phyloP scores from a whole-genome alignment of 2,888 invertebrate species.

The Drosophila meridionalis region DNA sequence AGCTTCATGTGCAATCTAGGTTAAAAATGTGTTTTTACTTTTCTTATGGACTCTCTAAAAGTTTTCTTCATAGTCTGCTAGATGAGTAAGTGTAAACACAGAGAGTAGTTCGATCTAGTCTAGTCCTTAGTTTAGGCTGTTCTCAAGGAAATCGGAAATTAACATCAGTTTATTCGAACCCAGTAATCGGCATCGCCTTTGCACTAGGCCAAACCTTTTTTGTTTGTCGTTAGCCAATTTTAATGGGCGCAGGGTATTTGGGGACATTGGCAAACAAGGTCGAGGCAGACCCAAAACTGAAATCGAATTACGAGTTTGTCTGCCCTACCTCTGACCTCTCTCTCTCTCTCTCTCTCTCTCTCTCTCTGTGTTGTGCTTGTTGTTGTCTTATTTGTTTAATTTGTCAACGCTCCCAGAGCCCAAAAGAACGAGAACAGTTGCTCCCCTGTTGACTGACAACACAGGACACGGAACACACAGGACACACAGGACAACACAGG shows the following conservation, averaged over 20 bases:
- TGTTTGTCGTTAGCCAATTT: background rate
- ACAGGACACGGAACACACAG: background rate
- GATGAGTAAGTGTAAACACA: no score
- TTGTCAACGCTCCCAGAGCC: constrained; percentile 52
- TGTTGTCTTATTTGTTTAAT: constrained; percentile 77
- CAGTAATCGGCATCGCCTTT: background rate
- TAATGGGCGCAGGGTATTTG: constrained; percentile 14
- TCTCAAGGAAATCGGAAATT: background rate
- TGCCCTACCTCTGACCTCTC: background rate
- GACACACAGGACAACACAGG: constrained; percentile 3
- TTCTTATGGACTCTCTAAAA: no score
- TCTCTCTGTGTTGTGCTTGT: constrained; percentile 23
- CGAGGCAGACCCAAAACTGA: constrained; percentile 30
- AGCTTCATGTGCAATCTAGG: no score
- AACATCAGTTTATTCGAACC: background rate
- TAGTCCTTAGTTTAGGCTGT: background rate
- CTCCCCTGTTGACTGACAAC: constrained; percentile 42
- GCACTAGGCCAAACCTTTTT: background rate
- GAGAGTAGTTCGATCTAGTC: background rate
- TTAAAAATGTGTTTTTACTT: no score
- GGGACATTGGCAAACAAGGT: constrained; percentile 1
- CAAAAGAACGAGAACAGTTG: constrained; percentile 29
- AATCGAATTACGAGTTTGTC: constrained; percentile 67
- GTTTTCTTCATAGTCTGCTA: no score
- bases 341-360: background rate